Base-by-base conservation (phyloP, 1,140 invertebrate genomes). In the Micrasema longulum region DNA sequence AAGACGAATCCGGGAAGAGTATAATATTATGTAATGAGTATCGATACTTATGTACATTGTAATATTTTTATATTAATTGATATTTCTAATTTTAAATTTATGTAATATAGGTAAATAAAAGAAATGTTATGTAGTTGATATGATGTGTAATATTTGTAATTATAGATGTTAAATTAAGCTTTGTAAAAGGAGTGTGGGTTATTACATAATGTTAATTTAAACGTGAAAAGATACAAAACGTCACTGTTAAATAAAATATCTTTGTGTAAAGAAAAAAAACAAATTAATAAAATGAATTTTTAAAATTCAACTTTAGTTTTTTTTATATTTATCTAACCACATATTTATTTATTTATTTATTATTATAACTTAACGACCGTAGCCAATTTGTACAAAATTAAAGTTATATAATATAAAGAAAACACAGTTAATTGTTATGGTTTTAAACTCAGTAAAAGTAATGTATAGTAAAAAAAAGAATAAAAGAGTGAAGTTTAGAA, bases 101-200 rank as follows among this genome's bases (percentile, higher is more conserved):
- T 43, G n/a, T n/a, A n/a, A n/a, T n/a, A n/a, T n/a, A n/a, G n/a
- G 45, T 74, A 74, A 65, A 52, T 35, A 75, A 69, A 50, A 31
- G 67, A 76, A 67, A 76, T 72, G 74, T 76, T 76, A 76, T 76
- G 63, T 76, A 76, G 67, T 75, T 75, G 26, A 69, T 75, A 75
- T 76, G 35, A 72, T 45, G 69, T 76, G 71, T 70, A 72, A 76
- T 72, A 72, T 72, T 72, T 76, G 74, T 76, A 76, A 75, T 62
- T 66, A 68, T 72, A 76, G 74, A 72, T 76, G 62, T 70, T 76
- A 72, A 72, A 65, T 76, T 76, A 76, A 76, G 71, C 74, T 76
- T 76, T 76, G 71, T 76, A 76, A 76, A 66, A 70, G 74, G 71
- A 72, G 45, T 75, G 57, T 76, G 73, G 73, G 73, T 75, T 76